phyloP scores from a whole-genome alignment of 2,113 vertebrate species.

The Patagioenas fasciata region DNA sequence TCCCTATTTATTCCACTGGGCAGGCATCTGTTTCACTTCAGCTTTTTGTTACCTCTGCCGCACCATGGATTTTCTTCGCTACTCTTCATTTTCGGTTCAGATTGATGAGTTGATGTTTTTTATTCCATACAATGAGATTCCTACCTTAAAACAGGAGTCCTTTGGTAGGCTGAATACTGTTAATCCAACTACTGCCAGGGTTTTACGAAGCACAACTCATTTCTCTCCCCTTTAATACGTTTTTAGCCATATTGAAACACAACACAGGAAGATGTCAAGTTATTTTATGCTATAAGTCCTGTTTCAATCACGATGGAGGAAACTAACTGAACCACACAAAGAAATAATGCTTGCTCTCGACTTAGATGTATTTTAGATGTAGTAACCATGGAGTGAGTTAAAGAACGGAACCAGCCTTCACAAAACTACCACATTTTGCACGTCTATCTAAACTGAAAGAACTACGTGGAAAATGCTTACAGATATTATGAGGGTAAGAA shows the following conservation, averaged over 20 bases:
- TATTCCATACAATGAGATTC: neutral
- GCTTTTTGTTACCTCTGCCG: conserved; percentile 22
- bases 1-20: neutral
- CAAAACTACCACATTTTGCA: neutral
- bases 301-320: neutral
- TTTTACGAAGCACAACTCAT: neutral
- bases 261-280: neutral
- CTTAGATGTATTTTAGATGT: neutral
- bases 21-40: conserved; percentile 40
- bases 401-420: neutral
- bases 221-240: neutral
- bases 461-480: neutral
- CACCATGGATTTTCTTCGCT: neutral
- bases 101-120: neutral
- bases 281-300: neutral
- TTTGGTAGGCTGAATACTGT: neutral
- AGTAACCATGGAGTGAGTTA: neutral
- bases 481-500: neutral
- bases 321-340: neutral
- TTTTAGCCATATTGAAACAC: neutral
- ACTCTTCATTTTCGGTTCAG: neutral
- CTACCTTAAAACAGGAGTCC: neutral
- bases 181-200: neutral
- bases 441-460: neutral
- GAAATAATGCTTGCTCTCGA: neutral